A percentile compares a stretch with the other conserved stretches of the same genome.
phyloP scores from a whole-genome alignment of 2,113 vertebrate genomes.

The Myiagra hebetior region DNA sequence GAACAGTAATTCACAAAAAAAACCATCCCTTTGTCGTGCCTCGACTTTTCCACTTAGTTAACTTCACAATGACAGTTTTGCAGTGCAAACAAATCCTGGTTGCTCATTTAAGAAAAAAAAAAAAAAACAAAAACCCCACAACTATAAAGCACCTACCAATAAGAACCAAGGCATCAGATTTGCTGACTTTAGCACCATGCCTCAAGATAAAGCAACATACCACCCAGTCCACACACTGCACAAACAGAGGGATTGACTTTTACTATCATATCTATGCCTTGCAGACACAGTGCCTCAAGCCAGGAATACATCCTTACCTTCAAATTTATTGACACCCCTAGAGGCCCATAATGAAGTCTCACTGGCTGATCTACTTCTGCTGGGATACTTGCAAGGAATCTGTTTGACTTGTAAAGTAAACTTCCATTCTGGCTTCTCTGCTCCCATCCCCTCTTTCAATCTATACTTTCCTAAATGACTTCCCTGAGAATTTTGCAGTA shows the following conservation, averaged over 20 bases:
- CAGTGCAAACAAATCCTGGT: background rate
- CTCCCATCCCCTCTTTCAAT: background rate
- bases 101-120: background rate
- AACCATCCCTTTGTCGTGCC: background rate
- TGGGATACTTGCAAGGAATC: background rate
- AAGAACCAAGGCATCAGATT: background rate
- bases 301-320: background rate
- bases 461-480: background rate
- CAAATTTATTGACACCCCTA: background rate
- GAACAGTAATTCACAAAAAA: background rate
- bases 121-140: background rate
- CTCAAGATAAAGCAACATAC: background rate
- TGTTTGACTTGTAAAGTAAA: background rate
- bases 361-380: background rate
- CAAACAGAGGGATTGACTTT: background rate
- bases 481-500: background rate
- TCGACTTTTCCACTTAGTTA: background rate
- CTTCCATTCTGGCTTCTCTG: background rate
- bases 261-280: background rate
- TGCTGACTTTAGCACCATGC: background rate
- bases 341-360: background rate
- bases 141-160: background rate
- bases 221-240: background rate
- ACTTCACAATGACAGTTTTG: background rate
- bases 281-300: background rate